A percentile compares a stretch with the other conserved stretches of the same genome.
Conservation (phyloP, 2,888 invertebrate species). For the Alentia gelatinosa region DNA sequence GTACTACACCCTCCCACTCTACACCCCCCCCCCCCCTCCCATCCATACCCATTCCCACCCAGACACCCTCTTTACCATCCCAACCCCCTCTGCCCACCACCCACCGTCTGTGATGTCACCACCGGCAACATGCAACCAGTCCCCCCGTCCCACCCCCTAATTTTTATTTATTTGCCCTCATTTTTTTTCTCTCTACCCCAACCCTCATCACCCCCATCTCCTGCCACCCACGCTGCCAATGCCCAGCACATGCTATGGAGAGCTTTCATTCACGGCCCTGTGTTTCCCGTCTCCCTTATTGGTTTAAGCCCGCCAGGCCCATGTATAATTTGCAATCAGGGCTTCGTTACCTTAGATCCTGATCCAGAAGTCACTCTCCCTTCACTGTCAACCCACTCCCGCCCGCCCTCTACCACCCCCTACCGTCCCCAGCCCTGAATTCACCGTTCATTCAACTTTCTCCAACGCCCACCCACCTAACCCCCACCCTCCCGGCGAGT, state of each 20-base stretch:
- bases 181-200: background rate
- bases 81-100: background rate
- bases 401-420: background rate
- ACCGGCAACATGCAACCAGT: slow-evolving; percentile 20
- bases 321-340: slow-evolving; percentile 47
- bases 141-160: background rate
- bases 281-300: slow-evolving; percentile 25
- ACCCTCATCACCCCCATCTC: background rate
- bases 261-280: background rate
- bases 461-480: background rate
- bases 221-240: background rate
- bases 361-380: background rate
- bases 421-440: background rate
- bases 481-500: background rate
- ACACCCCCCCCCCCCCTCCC: background rate
- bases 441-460: background rate
- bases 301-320: slow-evolving; percentile 27
- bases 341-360: slow-evolving; percentile 38
- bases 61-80: background rate
- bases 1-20: background rate
- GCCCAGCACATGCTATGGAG: background rate
- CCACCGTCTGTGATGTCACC: background rate
- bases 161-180: slow-evolving; percentile 32
- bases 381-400: background rate
- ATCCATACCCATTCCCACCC: background rate